Percentiles rank a stretch among this genome's conserved stretches.
phyloP scores from a whole-genome alignment of 1,140 invertebrate genomes.

The Bombus pyrosoma region DNA sequence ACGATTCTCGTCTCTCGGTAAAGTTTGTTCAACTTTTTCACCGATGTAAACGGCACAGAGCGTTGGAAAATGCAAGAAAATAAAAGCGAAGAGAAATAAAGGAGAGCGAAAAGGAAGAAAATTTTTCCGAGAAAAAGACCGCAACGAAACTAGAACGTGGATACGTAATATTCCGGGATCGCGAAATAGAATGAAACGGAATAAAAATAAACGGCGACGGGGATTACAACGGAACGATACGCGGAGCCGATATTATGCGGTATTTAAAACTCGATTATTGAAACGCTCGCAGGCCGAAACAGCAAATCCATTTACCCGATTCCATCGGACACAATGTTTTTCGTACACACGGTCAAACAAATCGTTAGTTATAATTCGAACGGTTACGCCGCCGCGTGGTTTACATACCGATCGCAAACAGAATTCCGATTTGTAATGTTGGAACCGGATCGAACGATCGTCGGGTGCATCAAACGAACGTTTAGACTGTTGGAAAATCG shows the following conservation, averaged over 20 bases:
- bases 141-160: not conserved
- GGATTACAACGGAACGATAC: constrained; percentile 34
- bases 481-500: constrained; percentile 17
- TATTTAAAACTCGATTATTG: constrained; percentile 55
- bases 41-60: not conserved
- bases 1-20: too few relatives aligned
- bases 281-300: constrained; percentile 13
- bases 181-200: not conserved
- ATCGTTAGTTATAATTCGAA: constrained; percentile 41
- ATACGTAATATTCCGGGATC: not conserved
- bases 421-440: constrained; percentile 21
- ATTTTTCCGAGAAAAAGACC: not conserved
- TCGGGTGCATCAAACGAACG: constrained; percentile 1
- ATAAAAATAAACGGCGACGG: not conserved
- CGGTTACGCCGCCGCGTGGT: constrained; percentile 1
- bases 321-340: constrained; percentile 18
- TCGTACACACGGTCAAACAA: constrained; percentile 15
- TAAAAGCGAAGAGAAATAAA: not conserved
- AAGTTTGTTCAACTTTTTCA: not conserved
- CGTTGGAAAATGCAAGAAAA: too few relatives aligned
- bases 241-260: constrained; percentile 38
- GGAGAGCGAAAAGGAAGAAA: not conserved
- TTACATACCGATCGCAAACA: constrained; percentile 42
- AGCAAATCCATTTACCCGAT: constrained; percentile 29
- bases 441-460: not conserved